Conservation (phyloP, 2,888 invertebrate genomes). For the Lasioglossum leucozonium region DNA sequence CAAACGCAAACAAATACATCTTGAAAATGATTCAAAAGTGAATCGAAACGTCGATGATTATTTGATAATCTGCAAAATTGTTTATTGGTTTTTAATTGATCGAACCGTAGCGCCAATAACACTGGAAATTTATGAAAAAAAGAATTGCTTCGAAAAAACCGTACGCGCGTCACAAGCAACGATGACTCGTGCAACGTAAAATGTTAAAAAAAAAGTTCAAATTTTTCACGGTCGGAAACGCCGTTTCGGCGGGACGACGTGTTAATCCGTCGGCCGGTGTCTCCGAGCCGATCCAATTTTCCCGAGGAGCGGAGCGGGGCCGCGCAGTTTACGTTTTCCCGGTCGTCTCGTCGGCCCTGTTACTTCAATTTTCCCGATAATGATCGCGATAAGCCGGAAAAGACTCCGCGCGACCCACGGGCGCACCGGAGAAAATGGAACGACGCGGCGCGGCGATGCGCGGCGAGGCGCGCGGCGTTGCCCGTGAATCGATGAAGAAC, state of each 20-base stretch:
- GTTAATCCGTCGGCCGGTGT: not conserved
- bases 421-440: conserved; percentile 16
- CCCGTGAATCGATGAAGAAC: conserved; percentile 36
- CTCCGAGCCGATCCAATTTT: conserved; percentile 27
- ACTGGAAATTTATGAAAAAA: no score
- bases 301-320: not conserved
- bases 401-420: not conserved
- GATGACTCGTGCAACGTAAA: not conserved
- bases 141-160: no score
- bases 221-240: not conserved
- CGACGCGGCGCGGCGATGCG: conserved; percentile 8
- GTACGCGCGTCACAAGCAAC: no score
- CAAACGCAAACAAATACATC: no score
- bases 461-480: no score
- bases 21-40: no score
- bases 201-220: not conserved
- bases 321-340: not conserved
- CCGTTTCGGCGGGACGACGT: not conserved
- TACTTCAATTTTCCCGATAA: conserved; percentile 28
- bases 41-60: no score
- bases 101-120: no score
- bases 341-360: conserved; percentile 18
- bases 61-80: no score
- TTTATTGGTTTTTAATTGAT: no score
- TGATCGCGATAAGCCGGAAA: conserved; percentile 32